Conservation (phyloP, 1,140 invertebrate genomes). For the Drosophila subpulchrella region DNA sequence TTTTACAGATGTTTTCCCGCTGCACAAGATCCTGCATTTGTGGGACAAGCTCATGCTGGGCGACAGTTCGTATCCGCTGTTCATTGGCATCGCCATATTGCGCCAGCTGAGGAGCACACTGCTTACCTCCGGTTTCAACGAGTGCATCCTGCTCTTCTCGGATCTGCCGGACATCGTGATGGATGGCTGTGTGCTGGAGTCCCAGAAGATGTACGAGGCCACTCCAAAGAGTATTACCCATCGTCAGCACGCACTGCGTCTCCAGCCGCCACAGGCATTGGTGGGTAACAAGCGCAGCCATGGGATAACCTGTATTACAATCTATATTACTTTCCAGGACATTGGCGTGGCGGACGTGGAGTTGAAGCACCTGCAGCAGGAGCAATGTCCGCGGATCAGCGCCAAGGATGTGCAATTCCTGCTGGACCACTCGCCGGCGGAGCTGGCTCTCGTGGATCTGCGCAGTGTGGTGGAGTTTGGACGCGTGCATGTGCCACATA, state of each 20-base stretch:
- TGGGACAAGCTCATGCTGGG: constrained; percentile 98
- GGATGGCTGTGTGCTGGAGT: constrained; percentile 95
- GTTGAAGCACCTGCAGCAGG: constrained; percentile 88
- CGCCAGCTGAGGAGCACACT: constrained; percentile 94
- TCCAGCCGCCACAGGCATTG: constrained; percentile 43
- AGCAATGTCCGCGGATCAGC: constrained; percentile 93
- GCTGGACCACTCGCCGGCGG: constrained; percentile 87
- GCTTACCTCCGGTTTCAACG: constrained; percentile 96
- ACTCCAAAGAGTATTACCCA: constrained; percentile 96
- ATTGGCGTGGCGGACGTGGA: constrained; percentile 87
- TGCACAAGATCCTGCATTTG: constrained; percentile 98
- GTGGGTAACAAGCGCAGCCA: constrained; percentile 8
- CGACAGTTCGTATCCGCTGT: constrained; percentile 96
- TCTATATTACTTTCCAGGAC: constrained; percentile 85
- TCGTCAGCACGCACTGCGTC: constrained; percentile 86
- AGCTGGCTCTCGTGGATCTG: constrained; percentile 91
- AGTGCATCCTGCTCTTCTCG: constrained; percentile 98
- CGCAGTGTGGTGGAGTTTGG: constrained; percentile 90
- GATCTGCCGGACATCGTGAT: constrained; percentile 99
- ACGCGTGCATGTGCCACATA: constrained; percentile 90
- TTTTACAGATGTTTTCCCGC: constrained; percentile 95
- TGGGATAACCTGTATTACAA: background rate
- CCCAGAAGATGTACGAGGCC: constrained; percentile 92
- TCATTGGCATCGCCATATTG: constrained; percentile 97
- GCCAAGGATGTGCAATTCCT: constrained; percentile 93